Conservation (phyloP, 2,113 vertebrate genomes). For the Syngnathoides biaculeatus region DNA sequence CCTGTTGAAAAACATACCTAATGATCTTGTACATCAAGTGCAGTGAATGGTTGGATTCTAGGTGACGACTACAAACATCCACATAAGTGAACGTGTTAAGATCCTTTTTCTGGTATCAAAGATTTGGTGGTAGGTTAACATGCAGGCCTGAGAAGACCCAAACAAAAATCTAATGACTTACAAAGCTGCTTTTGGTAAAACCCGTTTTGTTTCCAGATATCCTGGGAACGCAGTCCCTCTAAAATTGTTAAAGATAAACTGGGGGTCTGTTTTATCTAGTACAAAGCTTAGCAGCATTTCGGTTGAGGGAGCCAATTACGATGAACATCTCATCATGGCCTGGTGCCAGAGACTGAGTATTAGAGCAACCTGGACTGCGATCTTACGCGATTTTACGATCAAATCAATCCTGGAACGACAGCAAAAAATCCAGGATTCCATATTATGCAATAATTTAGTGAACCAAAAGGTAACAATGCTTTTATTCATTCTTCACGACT, state of each 20-base stretch:
- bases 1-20: too few relatives aligned
- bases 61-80: too few relatives aligned
- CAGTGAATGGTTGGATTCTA: too few relatives aligned
- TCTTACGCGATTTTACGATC: conserved; percentile 19
- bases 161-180: neutral
- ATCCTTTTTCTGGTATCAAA: too few relatives aligned
- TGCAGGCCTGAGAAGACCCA: neutral
- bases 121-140: too few relatives aligned
- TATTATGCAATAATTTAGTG: conserved; percentile 5
- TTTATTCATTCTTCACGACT: neutral
- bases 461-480: conserved; percentile 1
- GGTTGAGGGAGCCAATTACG: conserved; percentile 33
- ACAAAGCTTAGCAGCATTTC: conserved; percentile 34
- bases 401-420: conserved; percentile 25
- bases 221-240: conserved; percentile 26
- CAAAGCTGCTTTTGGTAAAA: neutral
- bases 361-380: conserved; percentile 44
- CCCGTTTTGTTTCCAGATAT: conserved; percentile 1
- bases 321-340: conserved; percentile 44
- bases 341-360: conserved; percentile 27
- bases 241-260: conserved; percentile 46
- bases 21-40: too few relatives aligned
- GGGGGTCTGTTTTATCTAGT: conserved; percentile 23
- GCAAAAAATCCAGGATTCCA: conserved; percentile 7
- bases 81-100: too few relatives aligned